Evolutionary conservation across 2,113 vertebrate genomes (phyloP).

Genomic region (Fregetta grallaria): DNA sequence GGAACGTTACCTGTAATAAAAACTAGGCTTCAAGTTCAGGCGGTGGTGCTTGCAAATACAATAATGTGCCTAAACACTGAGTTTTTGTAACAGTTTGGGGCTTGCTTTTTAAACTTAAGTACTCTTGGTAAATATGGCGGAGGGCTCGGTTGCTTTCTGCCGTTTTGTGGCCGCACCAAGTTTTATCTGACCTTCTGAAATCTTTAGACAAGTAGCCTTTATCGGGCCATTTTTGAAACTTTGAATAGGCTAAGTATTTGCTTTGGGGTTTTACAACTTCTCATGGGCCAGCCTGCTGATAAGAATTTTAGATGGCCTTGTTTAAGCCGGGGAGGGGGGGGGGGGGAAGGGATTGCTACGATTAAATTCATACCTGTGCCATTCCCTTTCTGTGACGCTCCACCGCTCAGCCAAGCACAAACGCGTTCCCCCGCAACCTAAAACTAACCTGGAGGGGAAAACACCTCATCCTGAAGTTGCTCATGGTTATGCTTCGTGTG

Average conservation of each 20-base stretch:
- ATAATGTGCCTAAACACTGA: fast-evolving
- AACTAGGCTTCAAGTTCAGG: not conserved
- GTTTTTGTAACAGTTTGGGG: not conserved
- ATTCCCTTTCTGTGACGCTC: fast-evolving
- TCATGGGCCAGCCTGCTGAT: not conserved
- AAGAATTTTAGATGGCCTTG: not conserved
- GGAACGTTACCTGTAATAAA: not conserved
- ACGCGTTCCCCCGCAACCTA: fast-evolving
- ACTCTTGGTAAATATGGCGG: not conserved
- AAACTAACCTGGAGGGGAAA: not conserved
- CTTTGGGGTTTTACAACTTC: not conserved
- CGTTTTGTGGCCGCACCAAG: fast-evolving
- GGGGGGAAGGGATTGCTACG: not conserved
- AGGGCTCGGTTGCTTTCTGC: not conserved
- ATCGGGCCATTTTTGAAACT: not conserved
- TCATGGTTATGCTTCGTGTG: not conserved
- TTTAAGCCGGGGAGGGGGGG: too few species aligned
- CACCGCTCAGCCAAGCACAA: not conserved
- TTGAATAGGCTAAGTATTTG: not conserved
- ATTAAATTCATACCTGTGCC: not conserved
- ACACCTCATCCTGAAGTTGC: not conserved
- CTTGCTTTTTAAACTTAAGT: not conserved
- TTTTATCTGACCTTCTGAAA: not conserved
- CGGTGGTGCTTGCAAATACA: fast-evolving
- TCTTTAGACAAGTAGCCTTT: not conserved